A percentile compares a stretch with the other conserved stretches of the same genome.
phyloP scores from a whole-genome alignment of 2,797 vertebrate species.

The Sciaenops ocellatus region DNA sequence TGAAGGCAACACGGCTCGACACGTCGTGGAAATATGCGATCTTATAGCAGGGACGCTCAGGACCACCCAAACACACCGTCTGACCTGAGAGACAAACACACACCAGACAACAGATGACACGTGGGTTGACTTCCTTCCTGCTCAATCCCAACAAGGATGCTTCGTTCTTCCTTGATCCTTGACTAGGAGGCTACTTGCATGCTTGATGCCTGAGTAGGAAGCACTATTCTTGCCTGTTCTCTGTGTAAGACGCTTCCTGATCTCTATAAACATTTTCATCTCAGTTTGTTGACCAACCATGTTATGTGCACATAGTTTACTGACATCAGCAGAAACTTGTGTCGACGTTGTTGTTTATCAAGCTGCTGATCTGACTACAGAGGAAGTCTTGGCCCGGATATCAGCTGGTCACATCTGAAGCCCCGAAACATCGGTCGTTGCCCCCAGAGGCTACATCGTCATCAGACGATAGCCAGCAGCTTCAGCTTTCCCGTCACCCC shows the following conservation, averaged over 20 bases:
- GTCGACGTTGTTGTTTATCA: too few relatives aligned
- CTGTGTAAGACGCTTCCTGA: neutral
- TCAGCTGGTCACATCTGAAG: too few relatives aligned
- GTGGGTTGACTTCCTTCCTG: neutral
- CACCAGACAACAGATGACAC: neutral
- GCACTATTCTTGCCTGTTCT: neutral
- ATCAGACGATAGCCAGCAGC: too few relatives aligned
- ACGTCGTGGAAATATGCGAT: constrained; percentile 96
- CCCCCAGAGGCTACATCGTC: too few relatives aligned
- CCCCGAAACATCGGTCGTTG: too few relatives aligned
- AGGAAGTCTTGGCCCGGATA: too few relatives aligned
- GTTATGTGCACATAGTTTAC: too few relatives aligned
- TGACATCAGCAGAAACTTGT: too few relatives aligned
- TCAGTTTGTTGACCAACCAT: too few relatives aligned
- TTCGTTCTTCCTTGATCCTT: neutral
- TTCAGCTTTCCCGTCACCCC: neutral
- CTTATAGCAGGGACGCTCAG: constrained; percentile 91
- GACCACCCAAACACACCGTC: constrained; percentile 89
- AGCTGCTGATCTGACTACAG: too few relatives aligned
- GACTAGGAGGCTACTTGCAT: neutral
- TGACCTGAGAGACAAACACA: constrained; percentile 85
- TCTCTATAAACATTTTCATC: neutral
- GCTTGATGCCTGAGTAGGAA: too few relatives aligned
- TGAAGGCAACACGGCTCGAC: constrained; percentile 92
- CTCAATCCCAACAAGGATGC: neutral